Base-by-base conservation (phyloP, 2,888 invertebrate genomes). In the Ormia ochracea region DNA sequence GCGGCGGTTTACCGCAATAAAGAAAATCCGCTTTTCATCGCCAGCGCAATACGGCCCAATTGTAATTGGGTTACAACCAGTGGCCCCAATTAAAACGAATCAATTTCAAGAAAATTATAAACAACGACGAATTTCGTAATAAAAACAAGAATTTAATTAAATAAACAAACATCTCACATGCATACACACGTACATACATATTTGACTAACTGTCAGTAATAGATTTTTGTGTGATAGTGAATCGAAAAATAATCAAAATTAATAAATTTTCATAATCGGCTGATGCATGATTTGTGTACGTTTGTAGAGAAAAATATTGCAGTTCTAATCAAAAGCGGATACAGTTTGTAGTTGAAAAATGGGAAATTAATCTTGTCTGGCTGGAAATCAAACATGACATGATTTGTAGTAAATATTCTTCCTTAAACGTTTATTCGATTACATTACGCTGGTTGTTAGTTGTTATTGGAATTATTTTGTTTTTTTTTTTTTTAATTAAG, bases 31-130 rank as follows among this genome's bases (percentile, higher is more conserved):
- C 2, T 14, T 48, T 36, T 36, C 23, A 48, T 38, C 50, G 59
- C 28, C 70, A 50, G 38, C 38, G 54, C 38, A n/a, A 2, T 19
- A 2, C 58, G 48, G 38, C 50, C 59, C 19, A 70, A 70, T 38
- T 70, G 38, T 38, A 59, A 38, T 38, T 36, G 31, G 66, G 66
- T 68, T 68, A 68, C 41, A 43, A 54, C 17, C 70, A 50, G 4
- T 12, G 5, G 56, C 33, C 17, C 23, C 5, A 43, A 31, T 33
- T 12, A 5, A 54, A 26, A 50, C 17, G 2, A 45, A 48, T 21
- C 12, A 56, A 33, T 68, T 43, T 7, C 45, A 48, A 45, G n/a
- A n/a, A 48, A 68, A 7, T 45, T 36, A 45, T 43, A 10, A 66
- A 69, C 26, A 50, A 50, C 6, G 5, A 52, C 31, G 10, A 31